Base-by-base conservation (phyloP, 2,113 vertebrate species). In the Willisornis vidua region DNA sequence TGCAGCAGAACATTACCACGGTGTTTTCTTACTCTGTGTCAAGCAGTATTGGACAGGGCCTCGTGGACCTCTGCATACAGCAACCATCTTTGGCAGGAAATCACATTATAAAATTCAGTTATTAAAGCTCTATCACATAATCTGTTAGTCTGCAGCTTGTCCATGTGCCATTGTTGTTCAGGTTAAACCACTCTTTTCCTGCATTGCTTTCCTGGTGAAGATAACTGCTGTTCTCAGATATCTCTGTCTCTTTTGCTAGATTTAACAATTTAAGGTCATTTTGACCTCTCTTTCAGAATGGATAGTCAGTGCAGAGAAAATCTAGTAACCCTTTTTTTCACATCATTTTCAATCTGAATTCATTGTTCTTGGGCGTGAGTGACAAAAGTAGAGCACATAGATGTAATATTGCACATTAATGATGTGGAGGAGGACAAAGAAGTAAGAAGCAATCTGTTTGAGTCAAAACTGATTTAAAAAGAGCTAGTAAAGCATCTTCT, bases 341-440 rank as follows among this genome's bases (percentile, higher is more conserved):
- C 26, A 75, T 20, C 9, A 39, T 33, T 91, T 92, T 87, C 93
- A 57, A 20, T 82, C 70, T 85, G 80, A 92, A 85, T 92, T 94
- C 33, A 63, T 85, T 45, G 8, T 87, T 92, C 73, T 51, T 87
- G 83, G 87, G 39, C 19, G 28, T 92, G 84, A 96, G 91, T 91
- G 93, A 92, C 91, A 97, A 92, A 97, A 96, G 80, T 95, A 95
- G 95, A 84, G 41, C 91, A 72, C 80, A 79, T 37, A 61, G 65
- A 76, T 91, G 83, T 76, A 73, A 87, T 89, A 95, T 63, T 85
- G 37, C 66, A 58, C 84, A 76, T 94, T 91, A 91, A 94, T 93
- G 94, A 70, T 93, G 62, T 73, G 85, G 87, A 85, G 66, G 74
- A 94, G 84, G 89, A 87, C 37, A 58, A 85, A 93, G 66, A 89